Percentiles rank a stretch among this genome's conserved stretches.
Conservation (phyloP, 53 echinoderm and acorn worm genomes). For the Echinarachnius parma region DNA sequence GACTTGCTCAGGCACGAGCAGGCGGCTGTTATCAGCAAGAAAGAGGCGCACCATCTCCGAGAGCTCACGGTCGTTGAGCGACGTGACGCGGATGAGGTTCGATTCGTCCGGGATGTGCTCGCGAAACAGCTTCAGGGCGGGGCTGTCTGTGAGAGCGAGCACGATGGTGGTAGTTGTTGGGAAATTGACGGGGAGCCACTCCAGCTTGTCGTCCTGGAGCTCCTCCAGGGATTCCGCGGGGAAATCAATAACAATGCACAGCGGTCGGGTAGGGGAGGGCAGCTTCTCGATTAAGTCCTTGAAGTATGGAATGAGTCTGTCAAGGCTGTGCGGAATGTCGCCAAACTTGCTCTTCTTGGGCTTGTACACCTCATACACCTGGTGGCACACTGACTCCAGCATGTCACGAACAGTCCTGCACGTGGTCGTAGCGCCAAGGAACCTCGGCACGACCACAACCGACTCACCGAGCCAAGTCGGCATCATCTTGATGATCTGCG, state of each 20-base stretch:
- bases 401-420: conserved; percentile 84
- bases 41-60: conserved; percentile 85
- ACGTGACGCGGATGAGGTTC: conserved; percentile 84
- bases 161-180: conserved; percentile 71
- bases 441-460: conserved; percentile 68
- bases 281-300: conserved; percentile 76
- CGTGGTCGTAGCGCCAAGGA: conserved; percentile 72
- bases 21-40: conserved; percentile 72
- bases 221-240: conserved; percentile 59
- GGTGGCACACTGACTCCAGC: conserved; percentile 76
- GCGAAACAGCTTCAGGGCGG: conserved; percentile 72
- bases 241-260: conserved; percentile 78
- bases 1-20: conserved; percentile 82
- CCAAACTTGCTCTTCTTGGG: conserved; percentile 61
- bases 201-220: conserved; percentile 61
- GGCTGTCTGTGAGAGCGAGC: conserved; percentile 72
- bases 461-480: conserved; percentile 87
- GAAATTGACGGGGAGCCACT: conserved; percentile 81
- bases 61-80: conserved; percentile 73
- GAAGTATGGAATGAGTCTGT: conserved; percentile 75
- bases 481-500: conserved; percentile 77
- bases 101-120: conserved; percentile 75
- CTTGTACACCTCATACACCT: conserved; percentile 84
- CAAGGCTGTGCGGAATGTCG: conserved; percentile 69
- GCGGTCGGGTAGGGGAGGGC: conserved; percentile 65